Evolutionary conservation across 2,113 vertebrate genomes (phyloP).

Genomic region (Lontra canadensis): DNA sequence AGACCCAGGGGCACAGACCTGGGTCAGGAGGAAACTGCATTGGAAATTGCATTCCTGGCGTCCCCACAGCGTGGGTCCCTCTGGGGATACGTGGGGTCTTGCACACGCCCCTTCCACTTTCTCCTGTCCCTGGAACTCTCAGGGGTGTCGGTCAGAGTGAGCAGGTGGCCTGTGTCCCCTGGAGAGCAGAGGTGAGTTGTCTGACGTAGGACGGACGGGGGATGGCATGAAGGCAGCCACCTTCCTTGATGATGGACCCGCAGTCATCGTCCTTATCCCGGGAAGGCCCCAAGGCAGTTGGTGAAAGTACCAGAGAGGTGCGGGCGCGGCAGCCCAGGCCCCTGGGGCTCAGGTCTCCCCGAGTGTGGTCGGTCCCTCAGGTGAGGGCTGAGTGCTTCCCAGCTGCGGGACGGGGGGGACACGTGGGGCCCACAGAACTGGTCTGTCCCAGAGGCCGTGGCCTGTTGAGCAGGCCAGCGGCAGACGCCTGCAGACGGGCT

Average conservation of each 20-base stretch:
- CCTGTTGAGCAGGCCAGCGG: not conserved
- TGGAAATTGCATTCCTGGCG: not conserved
- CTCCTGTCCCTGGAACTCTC: not conserved
- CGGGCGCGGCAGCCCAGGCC: not conserved
- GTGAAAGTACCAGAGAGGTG: not conserved
- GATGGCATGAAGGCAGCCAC: not conserved
- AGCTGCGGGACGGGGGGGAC: not conserved
- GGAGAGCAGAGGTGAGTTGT: not conserved
- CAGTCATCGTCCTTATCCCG: not conserved
- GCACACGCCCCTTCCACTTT: rapidly evolving
- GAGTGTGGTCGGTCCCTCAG: not conserved
- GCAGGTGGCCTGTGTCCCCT: not conserved
- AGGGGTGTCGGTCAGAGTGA: not conserved
- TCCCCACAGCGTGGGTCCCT: not conserved
- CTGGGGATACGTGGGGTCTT: too few species aligned
- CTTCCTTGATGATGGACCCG: not conserved
- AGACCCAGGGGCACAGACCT: not conserved
- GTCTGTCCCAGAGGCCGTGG: not conserved
- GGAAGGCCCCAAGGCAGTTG: rapidly evolving
- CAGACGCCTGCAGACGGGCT: not conserved
- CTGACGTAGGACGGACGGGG: not conserved
- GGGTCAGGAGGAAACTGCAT: not conserved
- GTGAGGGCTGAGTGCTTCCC: not conserved
- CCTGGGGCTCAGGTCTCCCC: not conserved
- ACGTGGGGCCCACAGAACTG: not conserved